Percentiles rank a stretch among this genome's conserved stretches.
Evolutionary conservation across 2,113 vertebrate species (phyloP).

Genomic region (Gobius niger): DNA sequence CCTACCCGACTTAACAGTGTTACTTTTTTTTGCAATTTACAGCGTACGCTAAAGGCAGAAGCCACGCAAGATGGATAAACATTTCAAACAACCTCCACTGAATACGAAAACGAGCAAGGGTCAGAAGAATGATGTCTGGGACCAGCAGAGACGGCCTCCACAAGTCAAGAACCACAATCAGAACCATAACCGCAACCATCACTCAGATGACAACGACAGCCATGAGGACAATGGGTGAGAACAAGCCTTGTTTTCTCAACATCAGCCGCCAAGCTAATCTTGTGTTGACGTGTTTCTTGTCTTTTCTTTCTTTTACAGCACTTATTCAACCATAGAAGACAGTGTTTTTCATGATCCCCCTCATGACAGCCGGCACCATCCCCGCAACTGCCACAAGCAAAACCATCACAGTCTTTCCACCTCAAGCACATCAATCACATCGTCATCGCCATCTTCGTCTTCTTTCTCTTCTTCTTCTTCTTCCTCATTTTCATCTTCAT

Average conservation of each 20-base stretch:
- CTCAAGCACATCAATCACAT: slow-evolving; percentile 46
- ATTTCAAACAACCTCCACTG: slow-evolving; percentile 38
- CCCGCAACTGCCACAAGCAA: slow-evolving; percentile 30
- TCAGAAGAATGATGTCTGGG: slow-evolving; percentile 38
- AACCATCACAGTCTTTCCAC: slow-evolving; percentile 36
- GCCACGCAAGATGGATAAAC: slow-evolving; percentile 56
- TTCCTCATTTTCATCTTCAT: slow-evolving; percentile 45
- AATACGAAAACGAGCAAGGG: slow-evolving; percentile 3
- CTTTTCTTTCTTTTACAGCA: slow-evolving; percentile 42
- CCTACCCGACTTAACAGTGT: background rate
- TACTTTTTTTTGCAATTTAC: background rate
- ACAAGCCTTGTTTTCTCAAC: background rate
- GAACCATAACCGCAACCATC: slow-evolving; percentile 38
- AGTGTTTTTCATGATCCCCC: slow-evolving; percentile 50
- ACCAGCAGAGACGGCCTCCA: slow-evolving; percentile 44
- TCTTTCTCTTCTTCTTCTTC: slow-evolving; percentile 43
- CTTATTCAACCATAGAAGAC: slow-evolving; percentile 46
- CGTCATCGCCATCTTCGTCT: slow-evolving; percentile 37
- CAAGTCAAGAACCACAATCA: slow-evolving; percentile 48
- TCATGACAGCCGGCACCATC: slow-evolving; percentile 33
- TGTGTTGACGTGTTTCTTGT: background rate
- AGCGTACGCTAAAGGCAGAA: slow-evolving; percentile 1
- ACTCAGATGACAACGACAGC: slow-evolving; percentile 44
- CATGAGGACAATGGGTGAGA: slow-evolving; percentile 54
- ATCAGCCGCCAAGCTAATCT: background rate